Conservation (phyloP, 2,888 invertebrate species). For the Xestia c-nigrum region DNA sequence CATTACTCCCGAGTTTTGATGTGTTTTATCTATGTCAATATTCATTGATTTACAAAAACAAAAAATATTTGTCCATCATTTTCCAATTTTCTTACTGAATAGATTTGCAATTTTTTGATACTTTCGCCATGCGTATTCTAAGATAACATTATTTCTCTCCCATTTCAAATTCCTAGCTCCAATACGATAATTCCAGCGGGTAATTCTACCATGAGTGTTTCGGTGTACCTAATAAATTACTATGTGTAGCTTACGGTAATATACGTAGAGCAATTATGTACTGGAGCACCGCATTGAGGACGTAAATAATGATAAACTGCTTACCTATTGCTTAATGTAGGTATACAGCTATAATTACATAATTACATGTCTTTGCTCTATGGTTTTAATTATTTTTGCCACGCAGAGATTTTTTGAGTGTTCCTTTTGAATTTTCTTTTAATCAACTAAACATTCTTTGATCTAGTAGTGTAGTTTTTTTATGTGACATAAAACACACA, state of each 20-base stretch:
- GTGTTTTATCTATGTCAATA: too few species aligned
- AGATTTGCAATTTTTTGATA: too few species aligned
- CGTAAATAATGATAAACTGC: constrained; percentile 57
- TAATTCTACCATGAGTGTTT: constrained; percentile 45
- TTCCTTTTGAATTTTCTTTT: not conserved
- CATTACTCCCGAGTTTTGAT: too few species aligned
- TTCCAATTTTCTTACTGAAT: too few species aligned
- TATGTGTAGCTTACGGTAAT: constrained; percentile 52
- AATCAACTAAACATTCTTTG: too few species aligned
- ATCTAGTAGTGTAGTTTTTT: too few species aligned
- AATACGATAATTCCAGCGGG: constrained; percentile 32
- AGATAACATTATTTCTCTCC: constrained; percentile 8
- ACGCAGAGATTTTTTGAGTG: not conserved
- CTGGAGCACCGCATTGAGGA: constrained; percentile 44
- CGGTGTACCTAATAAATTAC: constrained; percentile 53
- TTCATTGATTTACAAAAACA: too few species aligned
- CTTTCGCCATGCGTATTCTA: not conserved
- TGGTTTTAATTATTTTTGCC: not conserved
- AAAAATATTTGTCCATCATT: too few species aligned
- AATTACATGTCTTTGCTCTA: constrained; percentile 16
- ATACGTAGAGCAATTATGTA: constrained; percentile 56
- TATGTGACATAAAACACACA: too few species aligned
- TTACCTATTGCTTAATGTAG: constrained; percentile 46
- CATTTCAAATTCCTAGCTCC: constrained; percentile 27
- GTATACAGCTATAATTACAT: constrained; percentile 21